These are phyloP conservation scores for Deroplatys truncata DNA, from an alignment of 2,888 invertebrate genomes.

Conservation along the genomic window DNA sequence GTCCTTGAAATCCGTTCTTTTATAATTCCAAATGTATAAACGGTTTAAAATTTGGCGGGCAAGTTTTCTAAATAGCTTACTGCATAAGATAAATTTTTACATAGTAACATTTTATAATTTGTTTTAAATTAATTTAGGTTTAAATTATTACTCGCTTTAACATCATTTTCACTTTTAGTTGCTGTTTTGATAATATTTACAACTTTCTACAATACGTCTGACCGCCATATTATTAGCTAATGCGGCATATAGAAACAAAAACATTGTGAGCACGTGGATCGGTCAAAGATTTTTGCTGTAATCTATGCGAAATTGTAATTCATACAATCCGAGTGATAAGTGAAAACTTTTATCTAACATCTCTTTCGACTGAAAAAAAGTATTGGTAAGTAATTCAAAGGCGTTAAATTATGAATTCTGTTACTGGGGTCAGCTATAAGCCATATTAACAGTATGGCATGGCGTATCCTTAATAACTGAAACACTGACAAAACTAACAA, in stretches of 20 bases:
- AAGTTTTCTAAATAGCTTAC: no score
- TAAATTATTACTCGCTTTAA: no score
- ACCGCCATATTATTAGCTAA: background rate
- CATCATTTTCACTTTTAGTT: background rate
- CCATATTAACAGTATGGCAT: background rate
- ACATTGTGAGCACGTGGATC: background rate
- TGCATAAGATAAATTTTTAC: no score
- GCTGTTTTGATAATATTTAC: background rate
- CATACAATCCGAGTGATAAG: background rate
- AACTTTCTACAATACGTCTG: background rate
- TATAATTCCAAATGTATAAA: no score
- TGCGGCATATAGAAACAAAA: background rate
- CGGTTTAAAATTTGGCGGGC: no score
- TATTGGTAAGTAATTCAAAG: background rate
- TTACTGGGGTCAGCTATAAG: background rate
- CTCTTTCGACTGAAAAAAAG: background rate
- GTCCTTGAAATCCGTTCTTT: no score
- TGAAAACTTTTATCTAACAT: background rate
- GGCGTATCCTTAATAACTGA: background rate
- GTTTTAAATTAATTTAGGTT: no score
- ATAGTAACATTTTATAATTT: no score
- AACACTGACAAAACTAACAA: background rate
- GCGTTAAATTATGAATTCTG: background rate
- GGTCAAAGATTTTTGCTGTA: background rate
- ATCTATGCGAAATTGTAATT: background rate